Evolutionary conservation across 2,797 vertebrate species (phyloP), one percentile per base, ranked within the genome.

Genomic region (Myiotriccus ornatus): DNA sequence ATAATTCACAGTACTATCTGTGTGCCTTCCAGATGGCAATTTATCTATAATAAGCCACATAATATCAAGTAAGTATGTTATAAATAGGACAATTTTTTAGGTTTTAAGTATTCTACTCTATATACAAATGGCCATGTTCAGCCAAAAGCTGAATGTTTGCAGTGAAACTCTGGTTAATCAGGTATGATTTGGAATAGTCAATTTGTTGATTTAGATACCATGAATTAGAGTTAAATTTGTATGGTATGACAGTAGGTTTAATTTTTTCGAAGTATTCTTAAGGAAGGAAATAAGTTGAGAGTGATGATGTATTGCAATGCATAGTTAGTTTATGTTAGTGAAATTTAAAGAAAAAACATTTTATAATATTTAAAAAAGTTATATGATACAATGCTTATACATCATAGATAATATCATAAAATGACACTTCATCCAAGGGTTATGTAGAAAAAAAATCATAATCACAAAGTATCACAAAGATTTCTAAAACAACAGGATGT

Each of bases 11-110:
- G 98, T 93, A 97, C 93, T 94, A 97, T 98, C 70, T 59, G 92
- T 68, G 98, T 98, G 94, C 97, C 97, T 96, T 98, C 98, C 97
- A 98, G 97, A 97, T 98, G 98, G 98, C 97, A 96, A 62, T 98
- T 92, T 64, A 91, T 92, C 47, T 93, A 64, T 47, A 98, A 98
- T 71, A 97, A 98, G 44, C 96, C 97, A 69, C 88, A 93, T 81
- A 98, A 95, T 41, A 98, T 98, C 90, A 97, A 98, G 98, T 98
- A 95, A 98, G 98, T 97, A 65, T 79, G 43, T 62, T 23, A 30
- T 56, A 35, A 35, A 76, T 63, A n/a, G 30, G 56, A 23, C 13
- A 19, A 9, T 47, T 20, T 32, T 49, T 73, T 84, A 73, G 19
- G 12, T 64, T 87, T 88, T 68, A 81, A 63, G 14, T 84, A 68